Evolutionary conservation across 2,888 invertebrate genomes (phyloP), one percentile per base, ranked within the genome.

Genomic region (Platycnemis pennipes): DNA sequence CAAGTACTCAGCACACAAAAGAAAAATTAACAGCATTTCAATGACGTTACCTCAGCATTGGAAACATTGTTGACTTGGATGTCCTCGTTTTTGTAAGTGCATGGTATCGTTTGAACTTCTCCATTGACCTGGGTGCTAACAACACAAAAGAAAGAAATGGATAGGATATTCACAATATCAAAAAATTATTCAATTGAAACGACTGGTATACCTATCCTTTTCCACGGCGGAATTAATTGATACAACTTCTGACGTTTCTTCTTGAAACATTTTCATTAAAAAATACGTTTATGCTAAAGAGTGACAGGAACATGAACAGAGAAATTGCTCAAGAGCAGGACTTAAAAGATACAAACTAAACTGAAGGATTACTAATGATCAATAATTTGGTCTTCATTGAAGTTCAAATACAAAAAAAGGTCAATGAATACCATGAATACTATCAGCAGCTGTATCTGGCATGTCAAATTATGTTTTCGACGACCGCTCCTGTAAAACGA

Each of bases 161-260:
- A 37, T 1, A 37, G 77, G 37, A n/a, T 1, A 1, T 5, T 37
- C 16, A 77, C 3, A 37, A 37, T 37, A 8, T 37, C 4, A 5
- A 63, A 2, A 26, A 5, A 5, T 3, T 63, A 2, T n/a, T 53
- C 53, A 53, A 11, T 11, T 53, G 2, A 8, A 26, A 63, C 1
- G 8, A 37, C 37, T 69, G 7, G 5, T 26, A 44, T 91, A 91
- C 91, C 91, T 69, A 2, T 56, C 63, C 0, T 44, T 63, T 63
- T 63, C 44, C 2, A n/a, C 7, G 63, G 13, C 31, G 11, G 91
- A 91, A n/a, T 91, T 42, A 44, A 91, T 37, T 13, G 91, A 91
- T 2, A 91, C 91, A n/a, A 49, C 7, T 26, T 63, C 91, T 2
- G 22, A 26, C 45, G 91, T 91, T 91, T 91, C 91, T 8, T 91